A percentile compares a stretch with the other conserved stretches of the same genome.
Evolutionary conservation across 2,888 invertebrate species (phyloP).

Genomic region (Petrophora chlorosata): DNA sequence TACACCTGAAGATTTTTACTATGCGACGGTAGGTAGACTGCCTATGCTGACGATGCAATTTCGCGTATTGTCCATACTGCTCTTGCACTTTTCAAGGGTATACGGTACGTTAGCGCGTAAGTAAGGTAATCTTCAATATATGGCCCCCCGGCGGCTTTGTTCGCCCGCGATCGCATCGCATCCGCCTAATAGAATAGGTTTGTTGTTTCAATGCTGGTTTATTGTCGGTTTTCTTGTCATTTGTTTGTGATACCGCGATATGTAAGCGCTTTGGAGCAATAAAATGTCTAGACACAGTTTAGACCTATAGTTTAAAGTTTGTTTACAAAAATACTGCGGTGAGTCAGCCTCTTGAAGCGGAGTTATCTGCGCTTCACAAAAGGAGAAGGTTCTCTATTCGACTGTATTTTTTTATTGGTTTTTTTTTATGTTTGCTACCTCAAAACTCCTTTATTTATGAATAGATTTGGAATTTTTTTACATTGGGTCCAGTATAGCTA

Average conservation of each 20-base stretch:
- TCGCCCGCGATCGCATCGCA: constrained; percentile 53
- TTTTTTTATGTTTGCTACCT: too few relatives aligned
- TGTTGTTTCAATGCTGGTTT: constrained; percentile 47
- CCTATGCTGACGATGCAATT: too few relatives aligned
- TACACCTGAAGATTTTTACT: too few relatives aligned
- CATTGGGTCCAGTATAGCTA: too few relatives aligned
- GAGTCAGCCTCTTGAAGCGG: background rate
- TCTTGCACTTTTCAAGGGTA: background rate
- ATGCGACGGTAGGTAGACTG: too few relatives aligned
- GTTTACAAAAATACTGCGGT: background rate
- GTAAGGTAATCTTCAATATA: constrained; percentile 59
- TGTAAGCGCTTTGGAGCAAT: constrained; percentile 23
- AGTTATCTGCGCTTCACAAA: too few relatives aligned
- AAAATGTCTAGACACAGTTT: background rate
- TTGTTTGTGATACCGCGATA: constrained; percentile 29
- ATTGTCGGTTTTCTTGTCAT: constrained; percentile 32
- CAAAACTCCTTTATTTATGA: too few relatives aligned
- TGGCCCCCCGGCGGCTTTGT: constrained; percentile 60
- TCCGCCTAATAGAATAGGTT: constrained; percentile 65
- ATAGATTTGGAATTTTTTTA: too few relatives aligned
- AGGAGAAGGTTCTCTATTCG: too few relatives aligned
- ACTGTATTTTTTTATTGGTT: too few relatives aligned
- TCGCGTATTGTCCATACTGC: constrained; percentile 18
- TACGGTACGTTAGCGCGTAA: constrained; percentile 44
- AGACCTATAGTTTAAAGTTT: background rate